Evolutionary conservation across 2,888 invertebrate genomes (phyloP), one percentile per base, ranked within the genome.

Genomic region (Didymodactylos carnosus): DNA sequence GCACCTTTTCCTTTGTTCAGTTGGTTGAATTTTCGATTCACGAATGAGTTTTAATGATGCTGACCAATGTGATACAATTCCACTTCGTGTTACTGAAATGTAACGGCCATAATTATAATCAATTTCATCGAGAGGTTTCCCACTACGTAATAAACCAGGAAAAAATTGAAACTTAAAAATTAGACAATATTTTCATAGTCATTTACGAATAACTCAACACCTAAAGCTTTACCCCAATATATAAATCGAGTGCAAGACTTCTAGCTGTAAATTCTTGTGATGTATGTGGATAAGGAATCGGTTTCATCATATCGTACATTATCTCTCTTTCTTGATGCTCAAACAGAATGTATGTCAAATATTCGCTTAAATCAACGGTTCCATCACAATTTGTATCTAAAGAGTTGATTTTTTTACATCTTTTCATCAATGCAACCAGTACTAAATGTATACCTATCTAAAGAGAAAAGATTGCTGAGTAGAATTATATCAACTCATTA

Each of bases 41-140:
- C 25, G 40, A 40, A 35, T 84, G 72, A 87, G 84, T n/a, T 86
- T 85, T 85, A 90, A 87, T 78, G 89, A 88, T 23, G 88, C 82
- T 0, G 88, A 87, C 91, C 91, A 91, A 83, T 89, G 89, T 81
- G 89, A 89, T 77, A 91, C 86, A 78, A 86, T 84, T 1, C 91
- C 91, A 79, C 91, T 90, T 77, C 87, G 88, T 79, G 90, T 90
- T 40, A 87, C 87, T 0, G 90, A 89, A 76, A 90, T 81, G 82
- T 90, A 90, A 78, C 86, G 86, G 62, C 91, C 91, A 75, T 87
- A 87, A 77, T 86, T 85, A 76, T 87, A 86, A 78, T 86, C 86
- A 16, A 85, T 75, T 16, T 70, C 80, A 53, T 88, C 85, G 78
- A 75, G 72, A 35, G 29, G 27, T 72, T 39, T 46, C 25, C 75